Evolutionary conservation across 2,113 vertebrate species (phyloP), one percentile per base, ranked within the genome.

Genomic region (Galbula dea): DNA sequence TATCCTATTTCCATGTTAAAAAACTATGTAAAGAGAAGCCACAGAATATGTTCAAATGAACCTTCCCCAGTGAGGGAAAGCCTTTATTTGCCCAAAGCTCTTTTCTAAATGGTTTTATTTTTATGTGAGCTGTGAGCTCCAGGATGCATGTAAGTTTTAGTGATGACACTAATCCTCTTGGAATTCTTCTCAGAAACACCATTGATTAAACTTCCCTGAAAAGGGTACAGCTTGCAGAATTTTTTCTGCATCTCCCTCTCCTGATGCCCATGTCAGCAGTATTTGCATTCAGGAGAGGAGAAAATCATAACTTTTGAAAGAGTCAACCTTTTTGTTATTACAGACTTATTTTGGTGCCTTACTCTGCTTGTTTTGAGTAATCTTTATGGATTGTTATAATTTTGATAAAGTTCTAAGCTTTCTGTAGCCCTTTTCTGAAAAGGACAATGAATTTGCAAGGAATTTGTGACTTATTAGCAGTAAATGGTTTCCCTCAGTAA

Each of bases 281-380:
- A 27, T 80, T 93, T 78, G 46, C 4, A 4, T 67, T 88, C 83
- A 48, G 73, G 39, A 87, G 57, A 96, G 21, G 27, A 89, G 59
- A 92, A 93, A 92, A 85, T 45, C 75, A 36, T 24, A 72, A 11
- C 34, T 82, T 82, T 86, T 32, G 32, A 37, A 75, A 61, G 83
- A 89, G 76, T 57, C 55, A 88, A n/a, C 15, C 15, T 63, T 89
- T 95, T 94, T 91, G 75, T 96, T 96, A 62, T 83, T 96, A 84
- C 62, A 94, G 43, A 49, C 66, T 91, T 72, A 81, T 90, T 93
- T 95, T 90, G 88, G 78, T 88, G 32, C 36, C 58, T 39, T 75
- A 34, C 73, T 82, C 49, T 94, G 68, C 89, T 95, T 92, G 88
- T 94, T 96, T 96, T 86, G 91, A 95, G 86, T 58, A 82, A 94